These are phyloP conservation scores for Anguilla rostrata DNA, from an alignment of 2,113 vertebrate genomes.

Conservation along the genomic window DNA sequence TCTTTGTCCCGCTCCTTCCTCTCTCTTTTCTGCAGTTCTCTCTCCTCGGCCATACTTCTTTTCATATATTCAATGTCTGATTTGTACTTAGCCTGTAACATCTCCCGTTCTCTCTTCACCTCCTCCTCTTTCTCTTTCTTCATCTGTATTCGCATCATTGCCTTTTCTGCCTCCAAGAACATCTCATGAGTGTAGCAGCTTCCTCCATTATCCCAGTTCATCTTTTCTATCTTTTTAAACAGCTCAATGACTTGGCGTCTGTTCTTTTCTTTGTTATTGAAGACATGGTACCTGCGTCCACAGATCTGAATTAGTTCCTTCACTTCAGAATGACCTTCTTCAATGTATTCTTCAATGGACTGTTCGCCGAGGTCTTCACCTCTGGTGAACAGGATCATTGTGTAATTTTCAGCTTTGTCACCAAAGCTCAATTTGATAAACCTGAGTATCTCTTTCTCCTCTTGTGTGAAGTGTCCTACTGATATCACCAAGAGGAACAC, in stretches of 20 bases:
- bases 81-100: constrained; percentile 4
- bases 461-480: constrained; percentile 28
- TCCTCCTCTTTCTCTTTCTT: constrained; percentile 36
- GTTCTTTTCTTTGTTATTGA: constrained; percentile 30
- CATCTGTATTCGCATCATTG: constrained; percentile 30
- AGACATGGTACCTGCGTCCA: constrained; percentile 28
- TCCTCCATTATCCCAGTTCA: constrained; percentile 5
- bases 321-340: not conserved
- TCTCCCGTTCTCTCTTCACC: constrained; percentile 25
- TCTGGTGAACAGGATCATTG: constrained; percentile 38
- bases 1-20: not conserved
- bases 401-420: constrained; percentile 18
- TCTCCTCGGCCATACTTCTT: constrained; percentile 3
- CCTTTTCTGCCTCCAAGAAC: constrained; percentile 13
- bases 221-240: constrained; percentile 30
- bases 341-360: constrained; percentile 3
- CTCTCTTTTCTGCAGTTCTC: not conserved
- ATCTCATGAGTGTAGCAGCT: constrained; percentile 11
- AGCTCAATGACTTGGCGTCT: constrained; percentile 14
- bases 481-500: constrained; percentile 34
- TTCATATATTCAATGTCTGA: not conserved
- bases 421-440: constrained; percentile 34
- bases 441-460: constrained; percentile 27
- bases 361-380: constrained; percentile 29
- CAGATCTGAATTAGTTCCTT: constrained; percentile 17